phyloP scores from a whole-genome alignment of 2,797 vertebrate species.

The Macropus fuliginosus region DNA sequence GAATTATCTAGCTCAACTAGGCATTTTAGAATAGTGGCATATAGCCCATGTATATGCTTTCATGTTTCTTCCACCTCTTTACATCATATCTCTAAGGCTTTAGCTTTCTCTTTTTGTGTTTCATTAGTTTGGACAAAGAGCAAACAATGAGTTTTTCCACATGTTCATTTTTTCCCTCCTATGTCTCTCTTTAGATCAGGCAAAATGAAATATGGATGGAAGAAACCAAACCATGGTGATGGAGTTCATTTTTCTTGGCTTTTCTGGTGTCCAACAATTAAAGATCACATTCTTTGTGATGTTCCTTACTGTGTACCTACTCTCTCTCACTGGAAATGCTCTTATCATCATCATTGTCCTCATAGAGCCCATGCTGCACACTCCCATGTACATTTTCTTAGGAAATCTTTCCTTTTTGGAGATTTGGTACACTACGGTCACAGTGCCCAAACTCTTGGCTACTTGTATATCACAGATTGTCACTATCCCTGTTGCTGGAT shows the following conservation, averaged over 20 bases:
- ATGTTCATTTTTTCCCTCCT: no score
- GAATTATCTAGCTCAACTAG: no score
- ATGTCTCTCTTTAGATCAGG: neutral
- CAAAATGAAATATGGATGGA: constrained; percentile 44
- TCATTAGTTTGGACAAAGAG: no score
- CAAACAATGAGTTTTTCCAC: no score
- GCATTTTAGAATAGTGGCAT: no score
- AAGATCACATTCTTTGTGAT: constrained; percentile 55
- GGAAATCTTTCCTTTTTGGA: constrained; percentile 78
- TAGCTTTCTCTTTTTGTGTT: no score
- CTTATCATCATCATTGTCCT: constrained; percentile 71
- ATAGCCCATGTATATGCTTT: no score
- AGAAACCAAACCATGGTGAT: constrained; percentile 42
- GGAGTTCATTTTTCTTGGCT: constrained; percentile 75
- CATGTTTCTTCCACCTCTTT: no score
- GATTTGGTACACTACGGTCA: constrained; percentile 75
- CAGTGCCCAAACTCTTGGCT: constrained; percentile 71
- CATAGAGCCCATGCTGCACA: constrained; percentile 65
- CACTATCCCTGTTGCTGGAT: constrained; percentile 70
- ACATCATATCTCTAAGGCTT: no score
- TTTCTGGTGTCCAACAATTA: constrained; percentile 46
- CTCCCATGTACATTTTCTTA: constrained; percentile 78
- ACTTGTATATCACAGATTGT: constrained; percentile 57
- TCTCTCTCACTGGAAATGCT: constrained; percentile 70
- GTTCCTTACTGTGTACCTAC: constrained; percentile 73